A percentile compares a stretch with the other conserved stretches of the same genome.
phyloP scores from a whole-genome alignment of 2,888 invertebrate genomes.

The Priapulus caudatus region DNA sequence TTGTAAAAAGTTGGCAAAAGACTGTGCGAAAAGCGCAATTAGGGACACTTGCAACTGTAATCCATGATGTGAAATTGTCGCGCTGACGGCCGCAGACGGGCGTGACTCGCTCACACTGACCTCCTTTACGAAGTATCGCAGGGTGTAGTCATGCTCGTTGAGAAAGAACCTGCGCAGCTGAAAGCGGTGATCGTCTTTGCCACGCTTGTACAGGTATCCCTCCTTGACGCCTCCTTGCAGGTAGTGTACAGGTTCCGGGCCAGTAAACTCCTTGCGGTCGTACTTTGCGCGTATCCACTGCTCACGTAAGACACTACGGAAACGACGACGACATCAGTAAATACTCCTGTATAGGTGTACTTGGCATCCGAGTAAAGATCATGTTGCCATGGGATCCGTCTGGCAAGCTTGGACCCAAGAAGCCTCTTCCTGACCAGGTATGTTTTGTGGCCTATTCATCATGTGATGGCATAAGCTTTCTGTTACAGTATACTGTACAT shows the following conservation, averaged over 20 bases:
- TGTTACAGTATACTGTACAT: too few relatives aligned
- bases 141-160: slow-evolving; percentile 62
- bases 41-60: too few relatives aligned
- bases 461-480: too few relatives aligned
- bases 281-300: slow-evolving; percentile 88
- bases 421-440: slow-evolving; percentile 95
- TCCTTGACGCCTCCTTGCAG: slow-evolving; percentile 48
- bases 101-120: too few relatives aligned
- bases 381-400: slow-evolving; percentile 98
- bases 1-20: too few relatives aligned
- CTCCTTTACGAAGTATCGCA: slow-evolving; percentile 50
- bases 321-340: too few relatives aligned
- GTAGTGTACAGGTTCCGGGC: slow-evolving; percentile 46
- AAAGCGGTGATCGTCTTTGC: slow-evolving; percentile 72
- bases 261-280: slow-evolving; percentile 71
- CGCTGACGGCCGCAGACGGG: too few relatives aligned
- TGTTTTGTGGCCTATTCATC: too few relatives aligned
- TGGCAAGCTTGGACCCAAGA: slow-evolving; percentile 95
- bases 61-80: too few relatives aligned
- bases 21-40: too few relatives aligned
- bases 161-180: slow-evolving; percentile 70
- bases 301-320: slow-evolving; percentile 63
- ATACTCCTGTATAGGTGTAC: too few relatives aligned
- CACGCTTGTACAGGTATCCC: slow-evolving; percentile 74
- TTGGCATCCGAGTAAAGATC: slow-evolving; percentile 81